Evolutionary conservation across 2,113 vertebrate genomes (phyloP).

Genomic region (Trematocara macrostoma): DNA sequence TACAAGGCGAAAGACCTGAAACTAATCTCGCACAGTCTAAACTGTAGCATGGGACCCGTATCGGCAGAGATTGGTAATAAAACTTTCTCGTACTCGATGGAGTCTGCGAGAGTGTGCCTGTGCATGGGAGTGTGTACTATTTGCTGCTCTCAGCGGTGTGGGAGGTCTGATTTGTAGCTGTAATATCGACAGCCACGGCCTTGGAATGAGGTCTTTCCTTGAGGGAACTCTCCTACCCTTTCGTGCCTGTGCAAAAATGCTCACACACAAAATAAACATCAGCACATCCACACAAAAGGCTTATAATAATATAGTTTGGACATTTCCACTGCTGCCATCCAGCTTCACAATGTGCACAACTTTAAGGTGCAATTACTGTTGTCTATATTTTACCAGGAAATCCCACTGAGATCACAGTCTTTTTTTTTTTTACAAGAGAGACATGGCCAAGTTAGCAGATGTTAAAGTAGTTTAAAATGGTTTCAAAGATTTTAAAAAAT

Average conservation of each 20-base stretch:
- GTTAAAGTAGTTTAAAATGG: not conserved
- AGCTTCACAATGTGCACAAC: not conserved
- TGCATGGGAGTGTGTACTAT: constrained; percentile 4
- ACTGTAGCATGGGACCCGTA: constrained; percentile 40
- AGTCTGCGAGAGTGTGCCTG: not conserved
- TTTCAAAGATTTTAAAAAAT: not conserved
- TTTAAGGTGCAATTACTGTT: not conserved
- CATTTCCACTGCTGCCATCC: not conserved
- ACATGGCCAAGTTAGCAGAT: not conserved
- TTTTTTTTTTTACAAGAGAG: not conserved
- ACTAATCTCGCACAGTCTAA: not conserved
- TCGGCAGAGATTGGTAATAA: constrained; percentile 42
- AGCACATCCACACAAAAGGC: not conserved
- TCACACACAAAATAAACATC: constrained; percentile 10
- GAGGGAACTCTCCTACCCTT: constrained; percentile 41
- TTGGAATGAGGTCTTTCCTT: constrained; percentile 63
- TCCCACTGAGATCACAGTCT: not conserved
- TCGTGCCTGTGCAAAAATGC: not conserved
- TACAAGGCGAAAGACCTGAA: not conserved
- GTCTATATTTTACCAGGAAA: not conserved
- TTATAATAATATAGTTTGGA: not conserved
- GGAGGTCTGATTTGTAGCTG: constrained; percentile 68
- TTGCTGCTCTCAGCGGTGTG: constrained; percentile 49
- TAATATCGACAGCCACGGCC: constrained; percentile 61
- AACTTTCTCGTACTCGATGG: constrained; percentile 45